Conservation (phyloP, 1,140 invertebrate genomes). For the Lepeophtheirus salmonis region DNA sequence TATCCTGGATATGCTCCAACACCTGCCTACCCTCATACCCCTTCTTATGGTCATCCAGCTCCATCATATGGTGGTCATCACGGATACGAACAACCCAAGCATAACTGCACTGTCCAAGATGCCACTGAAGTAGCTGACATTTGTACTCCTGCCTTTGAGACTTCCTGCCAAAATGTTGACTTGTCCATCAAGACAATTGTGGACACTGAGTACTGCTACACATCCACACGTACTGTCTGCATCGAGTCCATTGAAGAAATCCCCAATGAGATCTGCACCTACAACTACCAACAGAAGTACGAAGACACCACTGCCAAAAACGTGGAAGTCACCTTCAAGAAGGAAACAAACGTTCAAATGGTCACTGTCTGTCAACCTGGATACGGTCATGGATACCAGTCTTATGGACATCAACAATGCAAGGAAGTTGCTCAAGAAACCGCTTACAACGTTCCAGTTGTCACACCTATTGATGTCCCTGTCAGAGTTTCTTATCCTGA, state of each 20-base stretch:
- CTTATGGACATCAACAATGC: constrained; percentile 3
- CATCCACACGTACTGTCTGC: constrained; percentile 15
- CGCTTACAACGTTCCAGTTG: constrained; percentile 15
- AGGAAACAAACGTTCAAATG: constrained; percentile 12
- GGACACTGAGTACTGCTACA: constrained; percentile 14
- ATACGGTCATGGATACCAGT: constrained; percentile 13
- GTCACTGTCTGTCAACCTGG: constrained; percentile 17
- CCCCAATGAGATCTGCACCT: constrained; percentile 18
- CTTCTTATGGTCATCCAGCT: neutral
- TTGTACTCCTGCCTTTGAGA: constrained; percentile 15
- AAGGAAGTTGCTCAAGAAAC: constrained; percentile 19
- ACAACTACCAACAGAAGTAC: constrained; percentile 13
- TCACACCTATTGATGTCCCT: constrained; percentile 14
- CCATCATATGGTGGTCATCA: neutral
- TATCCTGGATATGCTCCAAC: constrained; percentile 2
- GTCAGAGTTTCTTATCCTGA: constrained; percentile 13
- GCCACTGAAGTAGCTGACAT: constrained; percentile 14
- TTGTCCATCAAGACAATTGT: constrained; percentile 14
- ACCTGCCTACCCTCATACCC: constrained; percentile 10
- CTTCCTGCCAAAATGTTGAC: constrained; percentile 10
- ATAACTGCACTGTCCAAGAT: constrained; percentile 18
- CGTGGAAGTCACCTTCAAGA: constrained; percentile 17
- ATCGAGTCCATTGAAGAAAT: constrained; percentile 17
- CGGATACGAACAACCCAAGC: constrained; percentile 17
- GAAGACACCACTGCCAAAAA: constrained; percentile 18